Percentiles rank a stretch among this genome's conserved stretches.
phyloP scores from a whole-genome alignment of 1,140 invertebrate genomes.

The Drosophila biarmipes region DNA sequence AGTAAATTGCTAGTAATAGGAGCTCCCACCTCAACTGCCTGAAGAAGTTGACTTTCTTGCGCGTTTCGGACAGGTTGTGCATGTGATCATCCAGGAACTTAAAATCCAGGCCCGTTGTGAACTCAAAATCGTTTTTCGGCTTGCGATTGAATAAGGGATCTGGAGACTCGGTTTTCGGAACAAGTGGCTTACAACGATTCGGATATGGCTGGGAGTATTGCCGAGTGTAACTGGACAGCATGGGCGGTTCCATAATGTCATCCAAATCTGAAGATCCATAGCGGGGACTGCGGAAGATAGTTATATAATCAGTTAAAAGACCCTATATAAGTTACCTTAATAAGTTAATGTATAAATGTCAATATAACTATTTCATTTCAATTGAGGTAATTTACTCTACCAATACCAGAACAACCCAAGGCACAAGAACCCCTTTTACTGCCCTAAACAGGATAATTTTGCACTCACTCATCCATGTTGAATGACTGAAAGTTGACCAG shows the following conservation, averaged over 20 bases:
- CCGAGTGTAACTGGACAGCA: constrained; percentile 52
- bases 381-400: no score
- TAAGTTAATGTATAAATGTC: no score
- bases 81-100: constrained; percentile 74
- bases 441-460: neutral
- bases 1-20: neutral
- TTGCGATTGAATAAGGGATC: constrained; percentile 62
- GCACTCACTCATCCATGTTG: constrained; percentile 66
- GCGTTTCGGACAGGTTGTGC: constrained; percentile 50
- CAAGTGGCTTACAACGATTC: constrained; percentile 31
- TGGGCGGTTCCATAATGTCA: constrained; percentile 37
- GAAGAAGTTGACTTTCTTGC: constrained; percentile 64
- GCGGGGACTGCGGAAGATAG: constrained; percentile 34
- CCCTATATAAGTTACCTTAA: no score
- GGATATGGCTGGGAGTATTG: constrained; percentile 52
- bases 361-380: no score
- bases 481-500: constrained; percentile 68
- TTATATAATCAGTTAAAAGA: no score
- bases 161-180: constrained; percentile 28
- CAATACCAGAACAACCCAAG: neutral
- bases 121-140: constrained; percentile 68
- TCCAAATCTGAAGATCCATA: constrained; percentile 38
- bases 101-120: constrained; percentile 45
- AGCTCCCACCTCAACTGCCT: constrained; percentile 53
- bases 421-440: neutral